Base-by-base conservation (phyloP, 2,888 invertebrate genomes). In the Polymixis lichenea region DNA sequence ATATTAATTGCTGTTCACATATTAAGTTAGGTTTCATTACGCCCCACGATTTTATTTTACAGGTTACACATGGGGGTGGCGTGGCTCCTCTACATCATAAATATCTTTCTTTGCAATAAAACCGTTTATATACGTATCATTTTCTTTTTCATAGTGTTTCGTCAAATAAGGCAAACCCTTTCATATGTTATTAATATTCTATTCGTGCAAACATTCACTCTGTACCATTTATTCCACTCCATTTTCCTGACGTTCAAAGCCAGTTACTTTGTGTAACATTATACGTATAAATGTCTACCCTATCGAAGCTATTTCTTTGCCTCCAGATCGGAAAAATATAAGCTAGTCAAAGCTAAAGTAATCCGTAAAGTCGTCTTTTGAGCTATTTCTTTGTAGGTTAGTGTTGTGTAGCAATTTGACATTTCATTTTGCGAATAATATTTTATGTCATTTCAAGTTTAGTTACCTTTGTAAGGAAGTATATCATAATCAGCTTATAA, bases 211-310 rank as follows among this genome's bases (percentile, higher is more conserved):
- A 58, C 53, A 73, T 49, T 43, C 22, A 22, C 55, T 62, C 8
- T 5, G 38, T 11, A 49, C 28, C 0, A n/a, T 68, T 77, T 46
- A 46, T 32, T 58, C 3, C 38, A 49, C n/a, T 78, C 1, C 49
- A 28, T 28, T 65, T 55, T 60, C 22, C 60, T n/a, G 28, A 49
- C 60, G 53, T 38, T 32, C 64, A 64, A 65, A 46, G 43, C 72
- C 7, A 62, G 22, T 79, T 43, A 25, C 71, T 65, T 79, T 73
- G 73, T 80, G 51, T 65, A 60, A 66, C 6, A 73, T 46, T 53
- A 55, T 38, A 65, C 55, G 71, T 56, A 51, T 28, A 72, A 79
- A 80, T 51, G 49, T 51, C n/a, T 55, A 11, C 28, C 72, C 9
- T 80, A 58, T 80, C 66, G 43, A 66, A 72, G 64, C 46, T 51